These are phyloP conservation scores for Drosophila differens DNA, from an alignment of 2,888 invertebrate genomes.

Conservation along the genomic window DNA sequence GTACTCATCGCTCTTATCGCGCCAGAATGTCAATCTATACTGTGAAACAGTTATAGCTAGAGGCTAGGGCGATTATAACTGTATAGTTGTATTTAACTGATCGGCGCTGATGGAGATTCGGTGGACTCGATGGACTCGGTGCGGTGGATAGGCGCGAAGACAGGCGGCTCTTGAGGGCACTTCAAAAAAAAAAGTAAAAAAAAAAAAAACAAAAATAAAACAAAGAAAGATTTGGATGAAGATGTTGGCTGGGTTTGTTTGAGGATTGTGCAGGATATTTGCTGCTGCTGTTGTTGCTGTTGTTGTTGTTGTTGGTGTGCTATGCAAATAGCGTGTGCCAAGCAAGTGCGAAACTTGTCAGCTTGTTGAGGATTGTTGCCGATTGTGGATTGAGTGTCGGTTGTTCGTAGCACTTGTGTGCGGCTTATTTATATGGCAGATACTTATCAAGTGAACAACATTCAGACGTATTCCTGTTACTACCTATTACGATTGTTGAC, in stretches of 20 bases:
- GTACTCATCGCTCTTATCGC: constrained; percentile 35
- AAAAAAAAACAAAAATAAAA: background rate
- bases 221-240: constrained; percentile 3
- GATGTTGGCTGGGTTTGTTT: constrained; percentile 7
- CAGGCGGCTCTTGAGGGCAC: constrained; percentile 53
- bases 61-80: constrained; percentile 29
- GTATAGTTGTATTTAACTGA: constrained; percentile 3
- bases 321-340: constrained; percentile 70
- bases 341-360: constrained; percentile 73
- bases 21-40: constrained; percentile 5
- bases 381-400: constrained; percentile 12
- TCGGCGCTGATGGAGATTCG: background rate
- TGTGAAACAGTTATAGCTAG: constrained; percentile 3
- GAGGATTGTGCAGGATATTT: constrained; percentile 3
- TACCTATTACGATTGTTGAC: constrained; percentile 45
- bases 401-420: constrained; percentile 39
- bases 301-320: constrained; percentile 3
- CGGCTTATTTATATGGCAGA: constrained; percentile 65
- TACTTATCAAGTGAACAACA: constrained; percentile 59
- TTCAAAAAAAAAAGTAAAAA: constrained; percentile 46
- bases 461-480: constrained; percentile 26
- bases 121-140: background rate
- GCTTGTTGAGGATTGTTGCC: constrained; percentile 49
- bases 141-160: constrained; percentile 34
- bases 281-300: background rate